phyloP scores from a whole-genome alignment of 2,797 vertebrate species.

The Perodicticus potto region DNA sequence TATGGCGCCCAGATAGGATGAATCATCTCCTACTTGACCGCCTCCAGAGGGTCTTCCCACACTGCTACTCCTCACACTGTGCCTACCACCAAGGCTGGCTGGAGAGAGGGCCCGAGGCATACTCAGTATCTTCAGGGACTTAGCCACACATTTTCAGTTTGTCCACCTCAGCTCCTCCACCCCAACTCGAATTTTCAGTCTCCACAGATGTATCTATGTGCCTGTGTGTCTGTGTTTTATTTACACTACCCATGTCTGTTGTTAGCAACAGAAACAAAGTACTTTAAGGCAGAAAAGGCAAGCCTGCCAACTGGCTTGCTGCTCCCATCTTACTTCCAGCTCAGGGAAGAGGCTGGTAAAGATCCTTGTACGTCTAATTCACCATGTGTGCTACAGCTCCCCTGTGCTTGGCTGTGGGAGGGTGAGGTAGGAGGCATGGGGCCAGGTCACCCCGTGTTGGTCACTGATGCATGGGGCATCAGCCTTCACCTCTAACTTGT shows the following conservation, averaged over 20 bases:
- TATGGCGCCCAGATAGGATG: background rate
- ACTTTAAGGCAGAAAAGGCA: slow-evolving; percentile 73
- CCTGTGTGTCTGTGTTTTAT: slow-evolving; percentile 80
- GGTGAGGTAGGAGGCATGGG: background rate
- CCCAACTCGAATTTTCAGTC: slow-evolving; percentile 63
- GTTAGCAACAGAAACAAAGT: slow-evolving; percentile 84
- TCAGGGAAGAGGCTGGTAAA: slow-evolving; percentile 37
- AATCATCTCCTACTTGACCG: background rate
- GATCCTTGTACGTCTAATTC: background rate
- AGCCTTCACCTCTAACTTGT: background rate
- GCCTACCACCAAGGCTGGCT: background rate
- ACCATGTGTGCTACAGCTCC: background rate
- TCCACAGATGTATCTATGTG: slow-evolving; percentile 67
- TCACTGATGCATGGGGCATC: background rate
- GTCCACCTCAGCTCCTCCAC: slow-evolving; percentile 19
- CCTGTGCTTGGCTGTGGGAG: rapidly evolving
- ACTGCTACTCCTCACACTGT: background rate
- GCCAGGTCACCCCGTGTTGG: background rate
- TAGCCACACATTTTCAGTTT: background rate
- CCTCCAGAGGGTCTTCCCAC: background rate
- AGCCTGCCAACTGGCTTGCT: slow-evolving; percentile 77
- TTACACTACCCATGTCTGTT: slow-evolving; percentile 82
- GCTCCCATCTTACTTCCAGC: slow-evolving; percentile 69
- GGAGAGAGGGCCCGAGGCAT: background rate
- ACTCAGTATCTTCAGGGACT: background rate